These are phyloP conservation scores for Notoglanidium macrostoma DNA, from an alignment of 2,797 vertebrate genomes.

Conservation along the genomic window DNA sequence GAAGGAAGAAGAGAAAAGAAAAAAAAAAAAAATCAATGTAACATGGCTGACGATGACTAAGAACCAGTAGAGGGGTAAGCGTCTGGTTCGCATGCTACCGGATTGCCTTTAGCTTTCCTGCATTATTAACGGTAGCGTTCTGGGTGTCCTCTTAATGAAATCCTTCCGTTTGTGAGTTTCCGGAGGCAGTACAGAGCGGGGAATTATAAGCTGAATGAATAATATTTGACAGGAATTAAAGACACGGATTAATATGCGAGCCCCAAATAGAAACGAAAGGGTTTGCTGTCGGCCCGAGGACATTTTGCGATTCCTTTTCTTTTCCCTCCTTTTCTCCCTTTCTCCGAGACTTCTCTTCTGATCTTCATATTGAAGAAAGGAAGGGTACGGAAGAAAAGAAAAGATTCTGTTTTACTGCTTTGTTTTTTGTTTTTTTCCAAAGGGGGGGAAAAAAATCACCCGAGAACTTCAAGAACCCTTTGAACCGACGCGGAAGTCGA, in stretches of 20 bases:
- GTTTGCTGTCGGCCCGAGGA: constrained; percentile 47
- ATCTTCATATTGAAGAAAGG: constrained; percentile 64
- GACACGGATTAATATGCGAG: constrained; percentile 48
- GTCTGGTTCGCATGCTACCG: constrained; percentile 39
- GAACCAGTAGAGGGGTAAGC: constrained; percentile 17
- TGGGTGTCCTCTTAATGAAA: constrained; percentile 33
- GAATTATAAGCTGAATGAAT: constrained; percentile 53
- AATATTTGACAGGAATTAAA: constrained; percentile 47
- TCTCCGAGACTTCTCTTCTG: constrained; percentile 47
- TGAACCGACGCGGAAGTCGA: constrained; percentile 12
- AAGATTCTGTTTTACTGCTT: too few species aligned
- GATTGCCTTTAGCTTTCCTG: constrained; percentile 22
- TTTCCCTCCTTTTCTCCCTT: not conserved
- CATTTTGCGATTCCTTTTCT: constrained; percentile 27
- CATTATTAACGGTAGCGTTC: constrained; percentile 29
- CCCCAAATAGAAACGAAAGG: constrained; percentile 41
- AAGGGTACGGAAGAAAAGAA: constrained; percentile 32
- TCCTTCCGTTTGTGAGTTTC: constrained; percentile 38
- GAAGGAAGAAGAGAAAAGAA: not conserved
- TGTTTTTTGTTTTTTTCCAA: not conserved
- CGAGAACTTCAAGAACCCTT: constrained; percentile 1
- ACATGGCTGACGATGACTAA: constrained; percentile 23
- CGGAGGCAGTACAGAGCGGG: constrained; percentile 21
- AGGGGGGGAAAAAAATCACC: not conserved
- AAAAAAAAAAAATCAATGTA: not conserved